Base-by-base conservation (phyloP, 2,888 invertebrate species). In the Beris morrisii region DNA sequence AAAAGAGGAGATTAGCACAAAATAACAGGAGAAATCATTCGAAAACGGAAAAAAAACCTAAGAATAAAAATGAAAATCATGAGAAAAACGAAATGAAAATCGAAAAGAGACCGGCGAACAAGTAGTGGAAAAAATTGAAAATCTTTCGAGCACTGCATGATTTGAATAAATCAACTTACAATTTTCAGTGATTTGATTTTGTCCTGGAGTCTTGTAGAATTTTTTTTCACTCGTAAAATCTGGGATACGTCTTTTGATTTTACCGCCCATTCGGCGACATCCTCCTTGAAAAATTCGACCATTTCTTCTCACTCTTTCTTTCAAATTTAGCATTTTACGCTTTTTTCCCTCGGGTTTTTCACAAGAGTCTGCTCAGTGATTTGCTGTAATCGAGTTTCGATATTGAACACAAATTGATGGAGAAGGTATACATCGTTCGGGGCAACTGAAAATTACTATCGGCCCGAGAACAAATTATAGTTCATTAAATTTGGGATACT, bases 131-230 rank as follows among this genome's bases (percentile, higher is more conserved):
- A 61, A 61, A 61, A 61, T 61, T 61, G 50, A 61, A 61, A 52
- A 61, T 64, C 64, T 45, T 58, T 38, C 22, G 67, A 69, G 67
- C 68, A 69, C 68, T 68, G 70, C 71, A 70, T 70, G 71, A 71
- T 71, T 71, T 71, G 70, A 71, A 71, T 71, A 71, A 71, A 71
- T 71, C 71, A 70, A 70, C 70, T 71, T 71, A 70, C 70, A 69
- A 70, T 71, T 69, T 69, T 67, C 70, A 65, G 58, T 71, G 70
- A 71, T 71, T 71, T 70, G 71, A 71, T 71, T 71, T 71, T 48
- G 68, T 48, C 48, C 5, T 48, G 13, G n/a, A 13, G 48, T 3
- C 15, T 48, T 48, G 48, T 48, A 48, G 1, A 48, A 38, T 38
- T 38, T 38, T 38, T 38, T 38, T 38, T 38, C 9, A 38, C 4